These are phyloP conservation scores for Solenopsis invicta DNA, from an alignment of 1,140 invertebrate species.

Conservation along the genomic window DNA sequence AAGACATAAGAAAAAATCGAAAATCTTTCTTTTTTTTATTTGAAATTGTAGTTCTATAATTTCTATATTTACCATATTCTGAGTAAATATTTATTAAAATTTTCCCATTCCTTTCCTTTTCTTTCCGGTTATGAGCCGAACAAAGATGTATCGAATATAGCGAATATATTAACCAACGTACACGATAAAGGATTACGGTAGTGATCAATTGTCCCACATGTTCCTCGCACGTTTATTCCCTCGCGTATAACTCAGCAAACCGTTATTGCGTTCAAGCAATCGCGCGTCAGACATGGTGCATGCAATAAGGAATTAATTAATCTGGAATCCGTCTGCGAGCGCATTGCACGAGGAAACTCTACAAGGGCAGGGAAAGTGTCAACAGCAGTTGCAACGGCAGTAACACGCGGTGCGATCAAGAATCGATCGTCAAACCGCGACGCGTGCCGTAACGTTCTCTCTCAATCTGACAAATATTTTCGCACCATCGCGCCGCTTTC, in stretches of 20 bases:
- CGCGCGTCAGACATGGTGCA: slow-evolving; percentile 13
- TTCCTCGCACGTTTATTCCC: neutral
- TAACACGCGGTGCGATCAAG: neutral
- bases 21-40: neutral
- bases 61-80: neutral
- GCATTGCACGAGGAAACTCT: neutral
- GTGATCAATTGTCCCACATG: neutral
- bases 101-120: neutral
- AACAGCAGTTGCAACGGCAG: slow-evolving; percentile 11
- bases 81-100: neutral
- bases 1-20: no score
- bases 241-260: neutral
- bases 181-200: neutral
- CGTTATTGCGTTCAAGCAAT: slow-evolving; percentile 49
- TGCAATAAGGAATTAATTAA: slow-evolving; percentile 60
- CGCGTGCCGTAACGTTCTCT: slow-evolving; percentile 7
- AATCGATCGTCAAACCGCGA: slow-evolving; percentile 52
- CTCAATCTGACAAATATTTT: slow-evolving; percentile 68
- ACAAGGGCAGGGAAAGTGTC: neutral
- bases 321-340: slow-evolving; percentile 11
- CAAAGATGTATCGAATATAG: neutral
- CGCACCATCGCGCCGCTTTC: slow-evolving; percentile 25
- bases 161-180: neutral
- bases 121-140: neutral
- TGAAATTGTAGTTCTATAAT: no score